Percentiles rank a stretch among this genome's conserved stretches.
Evolutionary conservation across 2,888 invertebrate species (phyloP).

Genomic region (Gryllus longicercus): DNA sequence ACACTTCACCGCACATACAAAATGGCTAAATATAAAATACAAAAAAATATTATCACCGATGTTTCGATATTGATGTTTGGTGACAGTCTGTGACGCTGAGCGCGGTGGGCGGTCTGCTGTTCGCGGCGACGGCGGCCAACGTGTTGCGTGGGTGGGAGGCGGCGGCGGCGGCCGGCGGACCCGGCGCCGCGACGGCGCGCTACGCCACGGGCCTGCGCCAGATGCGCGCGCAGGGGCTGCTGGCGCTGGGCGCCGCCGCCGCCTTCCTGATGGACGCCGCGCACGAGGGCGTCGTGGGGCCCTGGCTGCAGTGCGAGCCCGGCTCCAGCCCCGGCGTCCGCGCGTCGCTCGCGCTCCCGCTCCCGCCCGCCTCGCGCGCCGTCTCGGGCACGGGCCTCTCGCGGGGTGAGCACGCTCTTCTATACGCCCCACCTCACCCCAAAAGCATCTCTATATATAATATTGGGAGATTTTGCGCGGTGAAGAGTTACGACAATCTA

Average conservation of each 20-base stretch:
- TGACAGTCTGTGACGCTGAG: conserved; percentile 2
- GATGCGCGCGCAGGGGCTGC: conserved; percentile 5
- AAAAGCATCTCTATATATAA: no score
- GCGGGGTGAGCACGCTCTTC: no score
- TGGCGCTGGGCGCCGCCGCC: background rate
- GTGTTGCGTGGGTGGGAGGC: conserved; percentile 20
- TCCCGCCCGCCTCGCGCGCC: background rate
- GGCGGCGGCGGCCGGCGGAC: background rate
- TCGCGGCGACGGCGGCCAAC: background rate
- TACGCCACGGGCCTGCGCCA: conserved; percentile 19
- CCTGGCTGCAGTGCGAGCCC: background rate
- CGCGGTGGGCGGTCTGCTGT: conserved; percentile 24
- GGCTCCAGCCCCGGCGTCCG: background rate
- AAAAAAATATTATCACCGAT: no score
- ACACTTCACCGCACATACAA: no score
- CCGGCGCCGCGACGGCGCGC: background rate
- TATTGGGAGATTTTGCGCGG: no score
- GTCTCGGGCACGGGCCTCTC: background rate
- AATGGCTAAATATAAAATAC: no score
- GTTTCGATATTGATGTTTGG: background rate
- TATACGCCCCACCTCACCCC: no score
- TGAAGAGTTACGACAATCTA: no score
- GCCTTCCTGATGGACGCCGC: conserved; percentile 2
- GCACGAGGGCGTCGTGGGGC: background rate
- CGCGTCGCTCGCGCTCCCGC: background rate